phyloP scores from a whole-genome alignment of 2,797 vertebrate genomes.

The Neostethus bicornis region DNA sequence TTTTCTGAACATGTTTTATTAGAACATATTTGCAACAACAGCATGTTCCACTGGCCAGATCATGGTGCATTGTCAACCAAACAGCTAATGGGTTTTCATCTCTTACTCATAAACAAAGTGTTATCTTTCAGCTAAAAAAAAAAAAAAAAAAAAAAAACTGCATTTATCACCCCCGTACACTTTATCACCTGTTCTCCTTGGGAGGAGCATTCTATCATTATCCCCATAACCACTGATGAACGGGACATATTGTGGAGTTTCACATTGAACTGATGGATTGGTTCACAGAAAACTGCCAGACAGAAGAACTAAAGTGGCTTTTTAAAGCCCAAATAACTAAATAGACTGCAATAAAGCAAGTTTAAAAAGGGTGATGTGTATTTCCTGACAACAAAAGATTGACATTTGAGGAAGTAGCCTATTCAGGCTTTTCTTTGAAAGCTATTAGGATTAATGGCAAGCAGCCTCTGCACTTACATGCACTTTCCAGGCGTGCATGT shows the following conservation, averaged over 20 bases:
- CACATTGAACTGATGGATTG: constrained; percentile 63
- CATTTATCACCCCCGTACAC: constrained; percentile 56
- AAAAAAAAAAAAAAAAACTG: constrained; percentile 38
- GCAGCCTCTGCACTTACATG: constrained; percentile 23
- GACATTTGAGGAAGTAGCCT: background rate
- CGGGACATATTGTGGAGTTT: constrained; percentile 66
- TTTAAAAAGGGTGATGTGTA: constrained; percentile 8
- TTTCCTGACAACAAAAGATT: background rate
- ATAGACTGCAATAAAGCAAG: constrained; percentile 5
- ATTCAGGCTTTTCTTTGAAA: constrained; percentile 5
- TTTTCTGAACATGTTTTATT: constrained; percentile 51
- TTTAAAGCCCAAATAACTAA: constrained; percentile 32
- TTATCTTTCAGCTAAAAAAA: constrained; percentile 52
- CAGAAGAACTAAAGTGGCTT: constrained; percentile 19
- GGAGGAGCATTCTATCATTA: constrained; percentile 64
- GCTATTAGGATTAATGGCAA: constrained; percentile 21
- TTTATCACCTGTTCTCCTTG: constrained; percentile 69
- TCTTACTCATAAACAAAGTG: constrained; percentile 54
- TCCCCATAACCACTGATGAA: constrained; percentile 70
- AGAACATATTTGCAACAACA: constrained; percentile 29
- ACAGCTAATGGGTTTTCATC: constrained; percentile 30
- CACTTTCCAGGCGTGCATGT: constrained; percentile 45
- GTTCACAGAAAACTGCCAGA: constrained; percentile 36
- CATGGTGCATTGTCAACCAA: constrained; percentile 5
- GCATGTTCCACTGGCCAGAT: constrained; percentile 28